Evolutionary conservation across 2,888 invertebrate genomes (phyloP), one percentile per base, ranked within the genome.

Genomic region (Cremastobaeus sp.): DNA sequence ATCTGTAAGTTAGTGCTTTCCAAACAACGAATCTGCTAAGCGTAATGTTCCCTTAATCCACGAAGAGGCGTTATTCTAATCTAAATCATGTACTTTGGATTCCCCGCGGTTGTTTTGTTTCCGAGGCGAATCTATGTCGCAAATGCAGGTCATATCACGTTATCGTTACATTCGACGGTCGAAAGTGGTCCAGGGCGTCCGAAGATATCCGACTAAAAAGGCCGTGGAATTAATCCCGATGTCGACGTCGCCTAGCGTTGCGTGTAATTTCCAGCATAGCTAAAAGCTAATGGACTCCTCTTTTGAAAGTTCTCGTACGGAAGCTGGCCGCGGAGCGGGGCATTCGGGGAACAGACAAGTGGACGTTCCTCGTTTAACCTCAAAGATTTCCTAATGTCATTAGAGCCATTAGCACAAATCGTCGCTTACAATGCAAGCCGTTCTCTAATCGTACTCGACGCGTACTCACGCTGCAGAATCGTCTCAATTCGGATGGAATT

Each of bases 371-470:
- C 43, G 14, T 37, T 72, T 52, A 62, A 60, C 72, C 66, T 66
- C 72, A 72, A 72, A 72, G 72, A 60, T 55, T 59, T 65, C 60
- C 65, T 72, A 66, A 72, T 72, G 60, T 60, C 65, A 66, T 72
- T 72, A 66, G 30, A 60, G 52, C 66, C 60, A 72, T 72, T 66
- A 72, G 54, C 66, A 66, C 60, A 60, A 60, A 65, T 65, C 65
- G 39, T 57, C 48, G 47, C 65, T 48, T 47, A 60, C 54, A 54
- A 45, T 54, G 35, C 66, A 43, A 11, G 12, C 37, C 45, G 39
- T 65, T 47, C 50, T 21, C 30, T 9, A 54, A 62, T 15, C 21
- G 21, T 17, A 35, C n/a, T 20, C 37, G 14, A 28, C 14, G 52
- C 32, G 8, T 14, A 52, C 43, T 59, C 39, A 37, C 32, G 28